Conservation (phyloP, 2,888 invertebrate species). For the Bibio marci region DNA sequence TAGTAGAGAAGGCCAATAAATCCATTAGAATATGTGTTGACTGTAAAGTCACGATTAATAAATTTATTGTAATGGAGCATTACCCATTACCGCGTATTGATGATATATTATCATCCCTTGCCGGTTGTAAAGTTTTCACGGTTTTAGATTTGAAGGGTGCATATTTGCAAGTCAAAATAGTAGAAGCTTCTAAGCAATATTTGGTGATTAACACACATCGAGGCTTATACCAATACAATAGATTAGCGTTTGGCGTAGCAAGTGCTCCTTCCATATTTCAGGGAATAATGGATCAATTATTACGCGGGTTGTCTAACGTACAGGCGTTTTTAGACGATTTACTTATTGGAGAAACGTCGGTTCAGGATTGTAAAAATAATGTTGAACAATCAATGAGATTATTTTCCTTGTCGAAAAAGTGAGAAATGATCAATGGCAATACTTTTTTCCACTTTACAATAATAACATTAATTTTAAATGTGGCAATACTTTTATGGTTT, state of each 20-base stretch:
- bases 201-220: conserved; percentile 12
- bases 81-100: conserved; percentile 17
- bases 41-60: conserved; percentile 15
- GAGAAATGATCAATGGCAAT: too few species aligned
- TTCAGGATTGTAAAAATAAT: neutral
- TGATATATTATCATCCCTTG: conserved; percentile 15
- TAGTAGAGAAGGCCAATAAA: conserved; percentile 16
- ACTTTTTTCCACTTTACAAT: too few species aligned
- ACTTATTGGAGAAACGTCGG: neutral
- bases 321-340: conserved; percentile 4
- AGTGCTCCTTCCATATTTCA: conserved; percentile 12
- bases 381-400: neutral
- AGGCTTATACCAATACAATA: conserved; percentile 11
- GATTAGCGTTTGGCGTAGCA: conserved; percentile 10
- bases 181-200: conserved; percentile 11
- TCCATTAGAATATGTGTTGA: conserved; percentile 18
- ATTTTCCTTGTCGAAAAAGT: too few species aligned
- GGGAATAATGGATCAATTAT: conserved; percentile 5
- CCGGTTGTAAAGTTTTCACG: conserved; percentile 11
- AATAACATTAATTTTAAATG: too few species aligned
- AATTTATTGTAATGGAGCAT: conserved; percentile 12
- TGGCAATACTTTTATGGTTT: too few species aligned
- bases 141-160: conserved; percentile 13
- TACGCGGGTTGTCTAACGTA: conserved; percentile 5
- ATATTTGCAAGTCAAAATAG: conserved; percentile 13